phyloP scores from a whole-genome alignment of 2,113 vertebrate species.

The Ceyx melanurus region DNA sequence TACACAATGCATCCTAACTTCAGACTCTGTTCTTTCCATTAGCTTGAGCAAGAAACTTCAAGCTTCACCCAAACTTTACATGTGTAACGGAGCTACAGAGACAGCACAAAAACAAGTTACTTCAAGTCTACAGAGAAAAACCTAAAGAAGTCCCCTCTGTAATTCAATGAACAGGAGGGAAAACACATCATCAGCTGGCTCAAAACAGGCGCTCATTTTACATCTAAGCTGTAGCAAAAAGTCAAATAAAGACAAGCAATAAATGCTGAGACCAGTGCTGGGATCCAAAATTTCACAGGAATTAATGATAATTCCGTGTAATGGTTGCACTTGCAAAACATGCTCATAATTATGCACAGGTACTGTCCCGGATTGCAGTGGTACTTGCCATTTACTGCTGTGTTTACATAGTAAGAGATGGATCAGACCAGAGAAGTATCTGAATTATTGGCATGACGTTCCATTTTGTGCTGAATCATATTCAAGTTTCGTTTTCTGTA shows the following conservation, averaged over 20 bases:
- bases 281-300: conserved; percentile 66
- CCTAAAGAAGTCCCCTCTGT: conserved; percentile 59
- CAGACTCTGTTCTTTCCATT: conserved; percentile 48
- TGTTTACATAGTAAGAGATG: conserved; percentile 75
- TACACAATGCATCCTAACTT: conserved; percentile 52
- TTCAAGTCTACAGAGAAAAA: conserved; percentile 67
- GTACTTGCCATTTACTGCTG: conserved; percentile 62
- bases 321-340: conserved; percentile 58
- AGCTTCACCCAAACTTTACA: conserved; percentile 38
- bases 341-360: conserved; percentile 66
- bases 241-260: conserved; percentile 63
- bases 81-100: conserved; percentile 18
- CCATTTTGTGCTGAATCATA: conserved; percentile 80
- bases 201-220: conserved; percentile 63
- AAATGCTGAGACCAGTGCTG: conserved; percentile 55
- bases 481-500: conserved; percentile 80
- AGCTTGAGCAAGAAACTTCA: conserved; percentile 45
- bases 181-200: conserved; percentile 57
- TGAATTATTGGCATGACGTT: conserved; percentile 75
- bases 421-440: conserved; percentile 72
- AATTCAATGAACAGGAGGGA: conserved; percentile 60
- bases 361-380: conserved; percentile 58
- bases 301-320: conserved; percentile 67
- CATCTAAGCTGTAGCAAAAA: conserved; percentile 69
- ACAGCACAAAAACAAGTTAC: conserved; percentile 51